Evolutionary conservation across 2,113 vertebrate genomes (phyloP).

Genomic region (Sceloporus tristichus): DNA sequence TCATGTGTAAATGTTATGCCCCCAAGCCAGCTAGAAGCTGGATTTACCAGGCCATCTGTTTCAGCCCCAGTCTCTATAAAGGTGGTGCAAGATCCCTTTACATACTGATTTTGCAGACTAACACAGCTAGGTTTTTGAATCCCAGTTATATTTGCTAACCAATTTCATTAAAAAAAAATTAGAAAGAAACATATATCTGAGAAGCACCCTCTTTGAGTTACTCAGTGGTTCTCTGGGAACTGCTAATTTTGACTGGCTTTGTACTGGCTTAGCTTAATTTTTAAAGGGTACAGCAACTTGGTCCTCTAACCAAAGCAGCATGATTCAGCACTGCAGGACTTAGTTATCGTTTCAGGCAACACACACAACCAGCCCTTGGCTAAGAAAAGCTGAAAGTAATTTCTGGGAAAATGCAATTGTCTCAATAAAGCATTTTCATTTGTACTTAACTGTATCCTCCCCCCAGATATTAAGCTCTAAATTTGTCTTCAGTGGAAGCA

Average conservation of each 20-base stretch:
- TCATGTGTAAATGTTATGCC: no score
- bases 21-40: no score
- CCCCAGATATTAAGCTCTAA: conserved; percentile 22
- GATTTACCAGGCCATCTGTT: no score
- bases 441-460: conserved; percentile 44
- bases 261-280: background rate
- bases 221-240: background rate
- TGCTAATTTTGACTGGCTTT: background rate
- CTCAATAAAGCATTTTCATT: conserved; percentile 41
- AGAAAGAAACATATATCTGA: background rate
- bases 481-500: conserved; percentile 48
- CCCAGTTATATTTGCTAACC: background rate
- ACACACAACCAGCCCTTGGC: background rate
- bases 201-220: background rate
- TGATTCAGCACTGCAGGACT: background rate
- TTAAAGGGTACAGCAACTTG: background rate
- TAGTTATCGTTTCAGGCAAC: background rate
- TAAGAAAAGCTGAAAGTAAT: conserved; percentile 29
- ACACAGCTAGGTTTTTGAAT: no score
- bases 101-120: no score
- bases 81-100: no score
- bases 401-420: conserved; percentile 31
- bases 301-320: background rate
- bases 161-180: background rate
- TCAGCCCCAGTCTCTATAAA: no score